Percentiles rank a stretch among this genome's conserved stretches.
phyloP scores from a whole-genome alignment of 2,888 invertebrate species.

The Ormyrus rosae region DNA sequence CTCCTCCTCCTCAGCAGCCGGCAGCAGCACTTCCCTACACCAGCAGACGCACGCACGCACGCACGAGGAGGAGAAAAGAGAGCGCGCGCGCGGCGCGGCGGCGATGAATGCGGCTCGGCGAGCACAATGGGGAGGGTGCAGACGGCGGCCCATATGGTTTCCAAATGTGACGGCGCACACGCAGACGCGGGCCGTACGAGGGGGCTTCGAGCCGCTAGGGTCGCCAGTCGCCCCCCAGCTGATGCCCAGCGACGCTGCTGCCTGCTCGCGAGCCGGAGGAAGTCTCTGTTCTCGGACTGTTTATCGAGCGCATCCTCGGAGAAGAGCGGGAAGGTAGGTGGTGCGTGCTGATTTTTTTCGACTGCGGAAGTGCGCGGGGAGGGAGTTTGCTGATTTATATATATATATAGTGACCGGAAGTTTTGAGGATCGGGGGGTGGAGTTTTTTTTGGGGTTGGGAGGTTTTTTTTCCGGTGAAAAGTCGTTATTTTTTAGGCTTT shows the following conservation, averaged over 20 bases:
- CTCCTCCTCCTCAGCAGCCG: too few relatives aligned
- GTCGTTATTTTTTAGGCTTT: too few relatives aligned
- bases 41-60: not conserved
- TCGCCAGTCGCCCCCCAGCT: conserved; percentile 48
- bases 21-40: too few relatives aligned
- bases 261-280: too few relatives aligned
- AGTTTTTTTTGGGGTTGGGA: too few relatives aligned
- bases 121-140: conserved; percentile 26
- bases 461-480: too few relatives aligned
- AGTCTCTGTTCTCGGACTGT: not conserved
- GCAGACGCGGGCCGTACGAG: not conserved
- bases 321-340: not conserved
- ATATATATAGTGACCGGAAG: too few relatives aligned
- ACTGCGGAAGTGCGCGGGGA: too few relatives aligned
- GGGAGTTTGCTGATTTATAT: too few relatives aligned
- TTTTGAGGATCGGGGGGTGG: too few relatives aligned
- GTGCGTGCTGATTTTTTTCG: too few relatives aligned
- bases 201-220: not conserved
- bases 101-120: not conserved
- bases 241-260: conserved; percentile 12
- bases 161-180: conserved; percentile 43
- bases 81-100: not conserved
- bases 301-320: not conserved
- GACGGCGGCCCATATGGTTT: conserved; percentile 47
- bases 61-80: not conserved